Evolutionary conservation across 2,113 vertebrate genomes (phyloP), one percentile per base, ranked within the genome.

Genomic region (Aepyceros melampus): DNA sequence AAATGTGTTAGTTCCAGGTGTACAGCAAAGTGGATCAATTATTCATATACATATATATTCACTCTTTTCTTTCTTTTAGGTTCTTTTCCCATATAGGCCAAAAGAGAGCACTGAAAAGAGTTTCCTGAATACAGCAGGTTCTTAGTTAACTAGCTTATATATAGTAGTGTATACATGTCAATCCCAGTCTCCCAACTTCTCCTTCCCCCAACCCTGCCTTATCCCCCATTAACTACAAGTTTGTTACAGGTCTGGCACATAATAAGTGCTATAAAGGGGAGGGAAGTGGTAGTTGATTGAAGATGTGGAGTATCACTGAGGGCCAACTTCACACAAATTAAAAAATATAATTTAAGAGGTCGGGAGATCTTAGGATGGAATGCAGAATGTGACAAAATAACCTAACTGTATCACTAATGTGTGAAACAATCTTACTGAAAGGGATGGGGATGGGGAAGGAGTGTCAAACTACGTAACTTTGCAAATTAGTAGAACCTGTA

Each of bases 401-500:
- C 33, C 17, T 33, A 81, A 81, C 56, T 15, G 7, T 25, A 51
- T 51, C 19, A 29, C 2, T 36, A 8, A 67, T 47, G 1, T 43
- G 14, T 51, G 27, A 92, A 87, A 92, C 36, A 36, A 33, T 14
- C 4, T 7, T 53, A 31, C 40, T 56, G 33, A 87, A 92, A 23
- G 19, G 51, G 11, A 51, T 4, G 5, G 33, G 4, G 7, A 31
- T 0, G 16, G 7, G 12, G 36, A 43, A 81, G 47, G 47, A 33
- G 7, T 27, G 49, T 25, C 21, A 33, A 87, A 12, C 71, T 31
- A 40, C 6, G 81, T 40, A 71, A 49, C 33, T 81, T 8, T 40
- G 43, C 74, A 87, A 60, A 64, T 40, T 15, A 82, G 25, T 55
- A 19, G 43, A 40, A 27, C 60, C 14, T 29, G 4, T 31, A 67